Conservation (phyloP, 1,140 invertebrate genomes). For the Saxidomus purpurata region DNA sequence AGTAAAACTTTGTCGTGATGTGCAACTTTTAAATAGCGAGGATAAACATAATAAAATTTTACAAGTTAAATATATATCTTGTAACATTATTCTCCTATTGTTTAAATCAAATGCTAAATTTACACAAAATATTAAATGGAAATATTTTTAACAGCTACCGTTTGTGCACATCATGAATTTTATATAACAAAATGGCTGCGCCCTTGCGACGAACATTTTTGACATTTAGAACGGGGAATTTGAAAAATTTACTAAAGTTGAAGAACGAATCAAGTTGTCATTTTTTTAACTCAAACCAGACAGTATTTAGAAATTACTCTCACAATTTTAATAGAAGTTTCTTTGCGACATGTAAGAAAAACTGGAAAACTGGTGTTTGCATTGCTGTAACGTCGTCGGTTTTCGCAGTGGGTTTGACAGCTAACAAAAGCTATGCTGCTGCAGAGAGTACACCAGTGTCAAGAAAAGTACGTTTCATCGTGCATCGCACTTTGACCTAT, state of each 20-base stretch:
- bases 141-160: too few relatives aligned
- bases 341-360: not conserved
- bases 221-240: not conserved
- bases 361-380: conserved; percentile 17
- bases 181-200: conserved; percentile 71
- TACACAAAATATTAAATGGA: too few relatives aligned
- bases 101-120: too few relatives aligned
- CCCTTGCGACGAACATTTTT: conserved; percentile 43
- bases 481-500: too few relatives aligned
- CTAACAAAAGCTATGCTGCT: not conserved
- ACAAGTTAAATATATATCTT: too few relatives aligned
- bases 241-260: not conserved
- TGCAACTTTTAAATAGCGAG: not conserved
- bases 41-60: too few relatives aligned
- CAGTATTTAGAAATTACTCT: not conserved
- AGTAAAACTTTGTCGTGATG: not conserved
- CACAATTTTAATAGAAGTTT: not conserved
- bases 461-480: conserved; percentile 36
- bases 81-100: too few relatives aligned
- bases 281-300: not conserved
- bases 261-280: not conserved
- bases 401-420: conserved; percentile 17
- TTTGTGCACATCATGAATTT: not conserved
- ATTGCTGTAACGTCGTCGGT: conserved; percentile 23
- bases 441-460: not conserved